A percentile compares a stretch with the other conserved stretches of the same genome.
Evolutionary conservation across 2,888 invertebrate species (phyloP).

Genomic region (Erpobdella octoculata): DNA sequence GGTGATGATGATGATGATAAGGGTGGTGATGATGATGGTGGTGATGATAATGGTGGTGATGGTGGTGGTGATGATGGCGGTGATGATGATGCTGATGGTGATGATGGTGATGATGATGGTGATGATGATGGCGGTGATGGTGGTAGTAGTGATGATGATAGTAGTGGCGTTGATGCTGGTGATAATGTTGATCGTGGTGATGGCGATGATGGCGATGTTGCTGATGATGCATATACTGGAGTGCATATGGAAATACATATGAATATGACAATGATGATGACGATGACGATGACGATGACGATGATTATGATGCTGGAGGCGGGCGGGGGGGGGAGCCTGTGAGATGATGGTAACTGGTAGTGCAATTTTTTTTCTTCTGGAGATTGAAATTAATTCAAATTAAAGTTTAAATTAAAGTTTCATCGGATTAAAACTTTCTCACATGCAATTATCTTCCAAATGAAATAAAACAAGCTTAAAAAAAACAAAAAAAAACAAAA

Average conservation of each 20-base stretch:
- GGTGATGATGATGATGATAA: constrained; percentile 27
- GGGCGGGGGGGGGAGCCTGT: too few relatives aligned
- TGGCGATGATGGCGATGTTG: constrained; percentile 25
- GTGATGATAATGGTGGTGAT: constrained; percentile 25
- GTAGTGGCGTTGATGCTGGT: constrained; percentile 23
- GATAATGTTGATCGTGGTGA: constrained; percentile 26
- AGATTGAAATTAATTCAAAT: too few relatives aligned
- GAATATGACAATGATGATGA: not conserved
- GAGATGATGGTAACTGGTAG: too few relatives aligned
- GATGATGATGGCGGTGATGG: constrained; percentile 26
- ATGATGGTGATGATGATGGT: constrained; percentile 26
- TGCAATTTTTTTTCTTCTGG: too few relatives aligned
- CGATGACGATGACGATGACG: not conserved
- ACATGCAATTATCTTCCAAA: too few relatives aligned
- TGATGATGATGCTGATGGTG: constrained; percentile 26
- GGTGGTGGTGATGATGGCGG: constrained; percentile 24
- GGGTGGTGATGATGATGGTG: constrained; percentile 23
- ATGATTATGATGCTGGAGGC: not conserved
- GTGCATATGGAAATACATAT: too few relatives aligned
- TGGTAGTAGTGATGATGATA: constrained; percentile 28
- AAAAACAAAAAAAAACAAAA: too few relatives aligned
- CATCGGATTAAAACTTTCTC: too few relatives aligned
- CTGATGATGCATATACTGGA: too few relatives aligned
- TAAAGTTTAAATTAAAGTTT: too few relatives aligned
- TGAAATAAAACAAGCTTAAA: too few relatives aligned